These are phyloP conservation scores for Penaeus indicus DNA, from an alignment of 1,140 invertebrate genomes.

Conservation along the genomic window DNA sequence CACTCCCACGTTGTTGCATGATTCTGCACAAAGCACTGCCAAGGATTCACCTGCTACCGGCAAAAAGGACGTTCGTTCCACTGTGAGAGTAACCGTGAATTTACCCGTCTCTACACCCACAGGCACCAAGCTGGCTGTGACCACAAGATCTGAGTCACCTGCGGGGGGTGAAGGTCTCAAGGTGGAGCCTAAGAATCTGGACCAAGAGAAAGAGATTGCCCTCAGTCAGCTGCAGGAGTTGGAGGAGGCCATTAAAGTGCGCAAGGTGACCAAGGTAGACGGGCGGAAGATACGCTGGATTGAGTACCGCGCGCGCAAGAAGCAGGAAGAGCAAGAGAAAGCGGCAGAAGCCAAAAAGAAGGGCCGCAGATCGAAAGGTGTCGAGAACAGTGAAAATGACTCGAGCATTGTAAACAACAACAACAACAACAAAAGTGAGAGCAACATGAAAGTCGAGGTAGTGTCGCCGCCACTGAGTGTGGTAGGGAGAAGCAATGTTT, in stretches of 20 bases:
- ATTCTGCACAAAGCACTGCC: conserved; percentile 52
- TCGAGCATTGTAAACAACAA: conserved; percentile 57
- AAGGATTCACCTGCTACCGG: conserved; percentile 46
- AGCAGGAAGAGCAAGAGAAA: conserved; percentile 42
- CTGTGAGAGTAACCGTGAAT: conserved; percentile 38
- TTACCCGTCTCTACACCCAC: conserved; percentile 60
- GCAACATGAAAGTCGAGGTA: conserved; percentile 63
- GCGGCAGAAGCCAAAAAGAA: conserved; percentile 1
- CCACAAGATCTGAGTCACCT: conserved; percentile 60
- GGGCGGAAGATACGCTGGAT: conserved; percentile 65
- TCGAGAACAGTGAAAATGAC: conserved; percentile 54
- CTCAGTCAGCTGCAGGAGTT: conserved; percentile 64
- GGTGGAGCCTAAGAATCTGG: conserved; percentile 31
- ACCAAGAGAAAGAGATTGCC: conserved; percentile 58
- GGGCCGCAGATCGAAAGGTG: conserved; percentile 40
- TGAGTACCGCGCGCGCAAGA: conserved; percentile 59
- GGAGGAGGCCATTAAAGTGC: conserved; percentile 63
- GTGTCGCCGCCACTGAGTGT: conserved; percentile 53
- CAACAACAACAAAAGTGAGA: conserved; percentile 57
- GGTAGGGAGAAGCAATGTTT: conserved; percentile 63
- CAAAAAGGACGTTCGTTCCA: conserved; percentile 29
- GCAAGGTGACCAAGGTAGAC: conserved; percentile 62
- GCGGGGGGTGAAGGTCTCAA: conserved; percentile 53
- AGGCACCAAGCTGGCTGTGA: conserved; percentile 64
- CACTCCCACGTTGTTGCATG: conserved; percentile 60